Conservation (phyloP, 2,797 vertebrate species). For the Coilia nasus region DNA sequence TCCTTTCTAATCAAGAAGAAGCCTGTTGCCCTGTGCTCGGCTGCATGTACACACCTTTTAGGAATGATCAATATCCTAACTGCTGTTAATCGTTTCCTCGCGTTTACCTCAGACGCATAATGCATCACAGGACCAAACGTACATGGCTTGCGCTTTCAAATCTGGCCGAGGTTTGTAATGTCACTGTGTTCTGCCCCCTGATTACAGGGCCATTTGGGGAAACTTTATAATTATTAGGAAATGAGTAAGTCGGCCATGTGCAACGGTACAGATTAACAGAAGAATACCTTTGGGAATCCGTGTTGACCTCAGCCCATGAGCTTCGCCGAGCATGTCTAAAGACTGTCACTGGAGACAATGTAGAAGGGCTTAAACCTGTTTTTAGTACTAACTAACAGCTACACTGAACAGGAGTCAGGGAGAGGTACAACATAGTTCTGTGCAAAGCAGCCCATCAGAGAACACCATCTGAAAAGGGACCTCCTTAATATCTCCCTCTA, state of each 20-base stretch:
- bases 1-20: background rate
- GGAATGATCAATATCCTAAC: constrained; percentile 21
- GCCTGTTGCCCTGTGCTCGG: background rate
- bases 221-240: constrained; percentile 53
- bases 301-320: constrained; percentile 7
- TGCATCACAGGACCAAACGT: constrained; percentile 11
- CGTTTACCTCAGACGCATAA: constrained; percentile 9
- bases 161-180: constrained; percentile 29
- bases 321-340: constrained; percentile 35
- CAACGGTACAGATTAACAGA: constrained; percentile 37
- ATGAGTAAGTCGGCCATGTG: constrained; percentile 45
- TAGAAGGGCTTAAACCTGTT: constrained; percentile 42
- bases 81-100: constrained; percentile 21
- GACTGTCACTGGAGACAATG: constrained; percentile 34
- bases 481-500: too few species aligned
- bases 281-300: constrained; percentile 33
- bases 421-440: background rate
- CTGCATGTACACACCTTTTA: background rate
- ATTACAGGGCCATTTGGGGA: constrained; percentile 40
- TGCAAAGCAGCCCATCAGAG: background rate
- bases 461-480: too few species aligned
- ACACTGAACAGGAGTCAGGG: constrained; percentile 31
- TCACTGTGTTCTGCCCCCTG: constrained; percentile 25
- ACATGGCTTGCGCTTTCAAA: constrained; percentile 3
- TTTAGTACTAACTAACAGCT: constrained; percentile 41